Percentiles rank a stretch among this genome's conserved stretches.
Evolutionary conservation across 1,140 invertebrate genomes (phyloP).

Genomic region (Sminthurides bifidus): DNA sequence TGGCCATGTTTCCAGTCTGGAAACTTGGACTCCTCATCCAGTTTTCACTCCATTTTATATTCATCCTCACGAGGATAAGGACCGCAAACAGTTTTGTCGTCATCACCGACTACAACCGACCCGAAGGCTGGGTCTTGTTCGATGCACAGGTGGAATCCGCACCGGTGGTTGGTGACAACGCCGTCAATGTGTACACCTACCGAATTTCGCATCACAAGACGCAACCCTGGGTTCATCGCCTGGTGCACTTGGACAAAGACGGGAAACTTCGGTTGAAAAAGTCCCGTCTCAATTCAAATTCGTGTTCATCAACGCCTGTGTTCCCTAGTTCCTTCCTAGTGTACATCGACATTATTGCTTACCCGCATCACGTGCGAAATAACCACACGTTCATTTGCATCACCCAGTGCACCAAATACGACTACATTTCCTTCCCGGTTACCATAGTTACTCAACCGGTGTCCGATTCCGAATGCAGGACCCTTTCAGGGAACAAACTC

Average conservation of each 20-base stretch:
- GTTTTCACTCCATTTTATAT: neutral
- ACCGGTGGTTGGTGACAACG: neutral
- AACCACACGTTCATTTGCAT: neutral
- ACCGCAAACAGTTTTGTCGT: slow-evolving; percentile 18
- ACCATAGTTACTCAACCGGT: slow-evolving; percentile 23
- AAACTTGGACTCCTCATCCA: neutral
- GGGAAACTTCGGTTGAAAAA: slow-evolving; percentile 22
- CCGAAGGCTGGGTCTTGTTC: slow-evolving; percentile 28
- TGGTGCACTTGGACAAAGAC: slow-evolving; percentile 26
- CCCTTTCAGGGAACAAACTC: neutral
- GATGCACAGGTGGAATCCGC: slow-evolving; percentile 20
- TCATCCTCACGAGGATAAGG: neutral
- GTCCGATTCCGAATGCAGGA: no score
- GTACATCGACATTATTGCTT: slow-evolving; percentile 27
- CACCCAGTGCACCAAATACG: slow-evolving; percentile 9
- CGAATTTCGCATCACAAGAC: slow-evolving; percentile 31
- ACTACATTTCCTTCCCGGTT: slow-evolving; percentile 31
- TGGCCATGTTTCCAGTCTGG: neutral
- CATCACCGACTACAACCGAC: slow-evolving; percentile 17
- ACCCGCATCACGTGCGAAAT: slow-evolving; percentile 2
- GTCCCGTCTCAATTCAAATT: neutral
- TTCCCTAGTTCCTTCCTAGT: slow-evolving; percentile 24
- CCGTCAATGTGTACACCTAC: slow-evolving; percentile 13
- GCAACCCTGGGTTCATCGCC: slow-evolving; percentile 27
- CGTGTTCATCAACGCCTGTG: neutral